A percentile compares a stretch with the other conserved stretches of the same genome.
These are phyloP conservation scores for Hyposoter didymator DNA, from an alignment of 2,888 invertebrate genomes.

Conservation along the genomic window DNA sequence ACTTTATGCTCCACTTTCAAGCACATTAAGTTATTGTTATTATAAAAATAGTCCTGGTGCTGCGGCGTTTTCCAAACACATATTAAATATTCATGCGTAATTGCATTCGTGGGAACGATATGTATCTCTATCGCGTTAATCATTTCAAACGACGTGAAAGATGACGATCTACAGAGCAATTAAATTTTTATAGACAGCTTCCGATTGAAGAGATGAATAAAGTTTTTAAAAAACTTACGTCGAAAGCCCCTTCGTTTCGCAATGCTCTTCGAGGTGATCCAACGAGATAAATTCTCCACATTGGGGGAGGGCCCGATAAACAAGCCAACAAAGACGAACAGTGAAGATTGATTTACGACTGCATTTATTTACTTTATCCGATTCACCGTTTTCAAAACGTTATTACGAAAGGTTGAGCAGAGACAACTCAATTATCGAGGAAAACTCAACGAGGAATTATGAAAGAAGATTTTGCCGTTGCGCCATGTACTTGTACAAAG, in stretches of 20 bases:
- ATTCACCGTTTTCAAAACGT: constrained; percentile 1
- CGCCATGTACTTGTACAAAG: not conserved
- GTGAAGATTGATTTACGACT: constrained; percentile 10
- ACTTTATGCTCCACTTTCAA: constrained; percentile 58
- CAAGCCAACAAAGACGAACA: not conserved
- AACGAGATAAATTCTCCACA: constrained; percentile 20
- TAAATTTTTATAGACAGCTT: not conserved
- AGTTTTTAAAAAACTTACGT: constrained; percentile 41
- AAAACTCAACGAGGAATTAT: not conserved
- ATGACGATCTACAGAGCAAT: not conserved
- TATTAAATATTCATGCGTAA: constrained; percentile 8
- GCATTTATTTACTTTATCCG: not conserved
- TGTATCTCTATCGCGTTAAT: not conserved
- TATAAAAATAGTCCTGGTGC: constrained; percentile 26
- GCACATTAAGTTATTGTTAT: constrained; percentile 60
- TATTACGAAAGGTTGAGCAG: constrained; percentile 13
- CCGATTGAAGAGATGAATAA: not conserved
- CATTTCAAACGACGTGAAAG: not conserved
- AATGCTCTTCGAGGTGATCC: constrained; percentile 20
- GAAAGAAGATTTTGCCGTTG: not conserved
- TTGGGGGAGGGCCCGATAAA: not conserved
- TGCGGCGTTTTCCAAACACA: not conserved
- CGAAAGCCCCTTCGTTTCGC: constrained; percentile 17
- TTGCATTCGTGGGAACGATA: not conserved
- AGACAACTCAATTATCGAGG: not conserved